Evolutionary conservation across 2,888 invertebrate species (phyloP).

Genomic region (Diarsia rubi): DNA sequence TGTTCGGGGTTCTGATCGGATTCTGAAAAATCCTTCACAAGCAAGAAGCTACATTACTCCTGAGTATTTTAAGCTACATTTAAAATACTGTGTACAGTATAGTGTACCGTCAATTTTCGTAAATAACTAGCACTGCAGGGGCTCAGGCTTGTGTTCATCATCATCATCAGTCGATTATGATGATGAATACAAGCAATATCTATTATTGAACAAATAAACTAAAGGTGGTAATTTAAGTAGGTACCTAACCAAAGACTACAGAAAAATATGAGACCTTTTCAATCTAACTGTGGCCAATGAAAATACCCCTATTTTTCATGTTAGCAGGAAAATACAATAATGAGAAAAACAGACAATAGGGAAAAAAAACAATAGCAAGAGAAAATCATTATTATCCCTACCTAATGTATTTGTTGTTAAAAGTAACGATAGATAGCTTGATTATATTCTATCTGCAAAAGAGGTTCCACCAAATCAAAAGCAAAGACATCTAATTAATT

Average conservation of each 20-base stretch:
- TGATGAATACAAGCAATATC: too few relatives aligned
- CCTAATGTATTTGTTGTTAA: background rate
- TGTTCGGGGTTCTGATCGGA: too few relatives aligned
- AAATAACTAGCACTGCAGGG: too few relatives aligned
- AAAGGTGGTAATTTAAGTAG: too few relatives aligned
- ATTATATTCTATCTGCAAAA: background rate
- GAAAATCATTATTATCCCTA: background rate
- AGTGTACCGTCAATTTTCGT: too few relatives aligned
- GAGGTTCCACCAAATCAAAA: background rate
- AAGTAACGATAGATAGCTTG: background rate
- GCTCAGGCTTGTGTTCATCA: too few relatives aligned
- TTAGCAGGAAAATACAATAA: background rate
- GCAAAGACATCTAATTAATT: background rate
- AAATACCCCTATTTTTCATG: conserved; percentile 15
- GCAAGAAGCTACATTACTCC: too few relatives aligned
- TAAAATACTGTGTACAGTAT: too few relatives aligned
- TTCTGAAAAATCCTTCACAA: too few relatives aligned
- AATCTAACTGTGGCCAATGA: background rate
- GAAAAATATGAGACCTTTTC: background rate
- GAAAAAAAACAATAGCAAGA: conserved; percentile 5
- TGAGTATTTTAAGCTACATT: too few relatives aligned
- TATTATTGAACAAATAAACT: too few relatives aligned
- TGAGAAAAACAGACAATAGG: conserved; percentile 20
- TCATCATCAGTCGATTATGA: too few relatives aligned
- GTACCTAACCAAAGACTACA: background rate